Evolutionary conservation across 2,888 invertebrate species (phyloP), one percentile per base, ranked within the genome.

Genomic region (Drosophila paranaensis): DNA sequence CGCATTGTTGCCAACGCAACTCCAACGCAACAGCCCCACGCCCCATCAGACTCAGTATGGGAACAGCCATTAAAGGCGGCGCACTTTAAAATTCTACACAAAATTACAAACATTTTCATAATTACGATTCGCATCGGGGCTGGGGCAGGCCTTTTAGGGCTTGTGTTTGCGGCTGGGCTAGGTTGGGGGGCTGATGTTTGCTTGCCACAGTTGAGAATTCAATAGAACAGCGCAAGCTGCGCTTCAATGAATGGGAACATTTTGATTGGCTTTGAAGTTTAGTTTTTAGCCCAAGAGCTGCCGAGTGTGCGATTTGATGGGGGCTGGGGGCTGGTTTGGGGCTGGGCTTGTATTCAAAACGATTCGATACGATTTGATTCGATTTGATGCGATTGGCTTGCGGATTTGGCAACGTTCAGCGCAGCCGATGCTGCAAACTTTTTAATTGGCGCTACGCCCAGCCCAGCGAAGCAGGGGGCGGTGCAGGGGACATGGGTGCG

Each of bases 181-280:
- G 9, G 3, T 8, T 27, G 27, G 27, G 27, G 27, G 14, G 20
- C 33, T 60, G 46, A 35, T 50, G 57, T 51, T 68, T 43, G 46
- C 37, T 55, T 57, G 66, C 56, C 56, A 51, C 63, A 54, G 63
- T 71, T 68, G 46, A 55, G 68, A 77, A 79, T 79, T 79, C 79
- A 79, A 79, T 79, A 79, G 77, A 79, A 71, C 78, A 71, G 56
- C 71, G 66, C 64, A 50, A 33, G 70, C 79, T 78, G 65, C 79
- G 79, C 79, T 79, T 79, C 79, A 79, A 73, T 79, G 79, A 79
- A 76, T 79, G 79, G 65, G 79, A 79, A 76, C 79, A 71, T 79
- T 79, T 79, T 79, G 79, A 79, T 79, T 79, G 79, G 79, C 79
- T 79, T 79, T 79, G 79, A 79, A 79, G 79, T 79, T 74, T 60